Conservation (phyloP, 2,888 invertebrate genomes). For the Heliconius hortense region DNA sequence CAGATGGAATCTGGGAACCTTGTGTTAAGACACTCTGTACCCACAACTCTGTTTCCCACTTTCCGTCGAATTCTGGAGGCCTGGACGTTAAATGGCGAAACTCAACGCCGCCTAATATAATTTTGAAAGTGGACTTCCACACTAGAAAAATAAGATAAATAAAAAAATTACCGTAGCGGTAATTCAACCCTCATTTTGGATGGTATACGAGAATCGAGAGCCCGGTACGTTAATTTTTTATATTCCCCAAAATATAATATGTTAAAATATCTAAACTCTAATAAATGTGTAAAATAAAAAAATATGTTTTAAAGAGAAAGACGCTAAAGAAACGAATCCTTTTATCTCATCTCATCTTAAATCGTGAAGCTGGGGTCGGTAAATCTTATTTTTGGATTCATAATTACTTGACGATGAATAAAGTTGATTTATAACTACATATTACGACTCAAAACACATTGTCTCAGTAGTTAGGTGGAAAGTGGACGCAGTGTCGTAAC, state of each 20-base stretch:
- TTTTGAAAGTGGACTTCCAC: too few species aligned
- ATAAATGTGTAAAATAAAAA: neutral
- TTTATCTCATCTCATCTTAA: constrained; percentile 9
- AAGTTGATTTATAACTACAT: neutral
- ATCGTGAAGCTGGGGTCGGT: neutral
- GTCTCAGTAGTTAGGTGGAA: too few species aligned
- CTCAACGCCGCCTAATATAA: too few species aligned
- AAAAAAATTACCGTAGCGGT: too few species aligned
- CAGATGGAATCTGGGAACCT: too few species aligned
- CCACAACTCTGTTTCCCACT: neutral
- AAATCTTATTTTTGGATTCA: constrained; percentile 8
- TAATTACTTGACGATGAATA: neutral
- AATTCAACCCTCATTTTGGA: too few species aligned
- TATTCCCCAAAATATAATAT: neutral
- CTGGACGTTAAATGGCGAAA: too few species aligned
- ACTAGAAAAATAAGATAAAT: too few species aligned
- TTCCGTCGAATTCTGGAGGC: neutral
- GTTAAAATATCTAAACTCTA: neutral
- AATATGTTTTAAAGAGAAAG: neutral
- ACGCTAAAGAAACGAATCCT: neutral
- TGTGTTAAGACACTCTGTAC: neutral
- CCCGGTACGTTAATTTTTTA: neutral
- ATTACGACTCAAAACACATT: neutral
- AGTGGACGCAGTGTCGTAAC: too few species aligned
- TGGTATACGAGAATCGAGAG: too few species aligned